Evolutionary conservation across 2,888 invertebrate genomes (phyloP).

Genomic region (Crossocerus cetratus): DNA sequence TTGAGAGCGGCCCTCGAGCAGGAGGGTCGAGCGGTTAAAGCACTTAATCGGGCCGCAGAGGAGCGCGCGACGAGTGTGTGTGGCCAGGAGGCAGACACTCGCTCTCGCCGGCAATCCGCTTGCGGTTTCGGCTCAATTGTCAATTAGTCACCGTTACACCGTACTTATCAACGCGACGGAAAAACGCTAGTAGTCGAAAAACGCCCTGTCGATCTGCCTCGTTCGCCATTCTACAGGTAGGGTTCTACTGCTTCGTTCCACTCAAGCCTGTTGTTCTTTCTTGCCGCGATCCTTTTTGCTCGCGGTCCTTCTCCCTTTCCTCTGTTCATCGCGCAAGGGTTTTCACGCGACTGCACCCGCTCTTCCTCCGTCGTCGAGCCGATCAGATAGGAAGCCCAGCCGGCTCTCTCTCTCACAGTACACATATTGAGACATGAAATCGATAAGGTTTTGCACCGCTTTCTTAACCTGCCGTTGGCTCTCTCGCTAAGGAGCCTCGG

Average conservation of each 20-base stretch:
- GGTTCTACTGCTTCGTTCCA: slow-evolving; percentile 1
- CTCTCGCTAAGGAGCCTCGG: not conserved
- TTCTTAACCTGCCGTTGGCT: slow-evolving; percentile 46
- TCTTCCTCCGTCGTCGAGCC: slow-evolving; percentile 27
- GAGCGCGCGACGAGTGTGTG: slow-evolving; percentile 16
- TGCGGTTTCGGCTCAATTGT: slow-evolving; percentile 53
- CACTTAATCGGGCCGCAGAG: not conserved
- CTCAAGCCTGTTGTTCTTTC: slow-evolving; percentile 18
- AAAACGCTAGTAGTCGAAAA: slow-evolving; percentile 48
- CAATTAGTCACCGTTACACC: slow-evolving; percentile 60
- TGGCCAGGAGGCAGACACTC: not conserved
- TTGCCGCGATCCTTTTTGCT: slow-evolving; percentile 18
- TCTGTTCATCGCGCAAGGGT: slow-evolving; percentile 10
- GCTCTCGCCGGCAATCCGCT: slow-evolving; percentile 19
- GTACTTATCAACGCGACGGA: slow-evolving; percentile 48
- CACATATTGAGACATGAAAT: slow-evolving; percentile 65
- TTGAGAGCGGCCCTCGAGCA: slow-evolving; percentile 17
- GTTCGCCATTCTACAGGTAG: slow-evolving; percentile 7
- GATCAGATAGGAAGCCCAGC: slow-evolving; percentile 35
- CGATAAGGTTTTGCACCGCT: slow-evolving; percentile 59
- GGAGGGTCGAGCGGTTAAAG: slow-evolving; percentile 18
- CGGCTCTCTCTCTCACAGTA: slow-evolving; percentile 32
- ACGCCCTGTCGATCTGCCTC: slow-evolving; percentile 17
- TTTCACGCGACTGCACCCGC: slow-evolving; percentile 40
- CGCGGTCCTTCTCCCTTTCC: slow-evolving; percentile 3